Evolutionary conservation across 2,888 invertebrate genomes (phyloP).

Genomic region (Germaria angustata): DNA sequence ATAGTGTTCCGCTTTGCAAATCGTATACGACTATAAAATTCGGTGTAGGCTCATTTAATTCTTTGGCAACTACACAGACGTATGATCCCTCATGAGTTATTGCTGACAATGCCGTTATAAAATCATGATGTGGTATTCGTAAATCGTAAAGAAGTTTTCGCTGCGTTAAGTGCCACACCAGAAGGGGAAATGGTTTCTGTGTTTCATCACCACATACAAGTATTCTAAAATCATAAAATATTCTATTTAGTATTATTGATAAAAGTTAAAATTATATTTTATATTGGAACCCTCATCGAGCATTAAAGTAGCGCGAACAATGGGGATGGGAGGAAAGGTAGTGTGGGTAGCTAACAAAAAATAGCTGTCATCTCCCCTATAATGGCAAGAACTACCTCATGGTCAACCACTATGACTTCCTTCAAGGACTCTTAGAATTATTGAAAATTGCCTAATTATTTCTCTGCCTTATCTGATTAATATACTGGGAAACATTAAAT

Average conservation of each 20-base stretch:
- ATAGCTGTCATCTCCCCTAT: too few species aligned
- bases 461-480: too few species aligned
- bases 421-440: too few species aligned
- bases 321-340: too few species aligned
- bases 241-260: background rate
- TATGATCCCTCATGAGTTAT: slow-evolving; percentile 92
- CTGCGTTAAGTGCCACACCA: slow-evolving; percentile 93
- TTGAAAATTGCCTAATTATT: too few species aligned
- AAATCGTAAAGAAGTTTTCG: slow-evolving; percentile 92
- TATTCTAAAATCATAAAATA: slow-evolving; percentile 81
- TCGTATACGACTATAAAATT: slow-evolving; percentile 96
- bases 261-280: too few species aligned
- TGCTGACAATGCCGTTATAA: slow-evolving; percentile 89
- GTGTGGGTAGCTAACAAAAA: too few species aligned
- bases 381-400: too few species aligned
- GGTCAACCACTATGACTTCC: too few species aligned
- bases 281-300: too few species aligned
- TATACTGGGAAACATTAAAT: too few species aligned
- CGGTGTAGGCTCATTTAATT: slow-evolving; percentile 88
- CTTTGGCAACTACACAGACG: slow-evolving; percentile 86
- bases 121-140: slow-evolving; percentile 93
- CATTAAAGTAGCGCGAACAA: too few species aligned
- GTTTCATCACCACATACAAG: slow-evolving; percentile 95
- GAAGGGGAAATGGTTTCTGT: slow-evolving; percentile 93
- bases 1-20: slow-evolving; percentile 92